Conservation (phyloP, 1,140 invertebrate genomes). For the Vanessa atalanta region DNA sequence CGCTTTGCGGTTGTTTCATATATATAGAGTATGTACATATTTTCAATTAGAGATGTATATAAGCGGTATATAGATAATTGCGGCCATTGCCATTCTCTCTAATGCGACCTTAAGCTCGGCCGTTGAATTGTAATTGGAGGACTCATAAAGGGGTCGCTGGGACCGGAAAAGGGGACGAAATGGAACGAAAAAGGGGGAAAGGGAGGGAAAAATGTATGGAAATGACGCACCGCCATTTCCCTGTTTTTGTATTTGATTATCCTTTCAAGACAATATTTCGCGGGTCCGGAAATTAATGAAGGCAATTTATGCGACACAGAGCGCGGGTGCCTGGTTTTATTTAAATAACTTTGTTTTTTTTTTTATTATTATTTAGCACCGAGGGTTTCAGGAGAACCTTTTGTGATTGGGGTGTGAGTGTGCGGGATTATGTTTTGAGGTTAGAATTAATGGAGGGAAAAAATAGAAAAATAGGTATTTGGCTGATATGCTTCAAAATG, state of each 20-base stretch:
- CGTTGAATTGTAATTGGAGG: slow-evolving; percentile 76
- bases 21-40: slow-evolving; percentile 4
- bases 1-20: not conserved
- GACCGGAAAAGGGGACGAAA: slow-evolving; percentile 70
- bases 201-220: slow-evolving; percentile 73
- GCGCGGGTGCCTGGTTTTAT: slow-evolving; percentile 70
- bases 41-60: slow-evolving; percentile 40
- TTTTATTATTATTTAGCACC: slow-evolving; percentile 56
- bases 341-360: slow-evolving; percentile 67
- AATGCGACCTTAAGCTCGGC: slow-evolving; percentile 76
- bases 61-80: slow-evolving; percentile 66
- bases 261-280: slow-evolving; percentile 81
- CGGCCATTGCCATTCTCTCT: slow-evolving; percentile 67
- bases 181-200: slow-evolving; percentile 53
- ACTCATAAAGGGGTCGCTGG: slow-evolving; percentile 71
- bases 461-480: not conserved
- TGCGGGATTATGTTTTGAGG: slow-evolving; percentile 66
- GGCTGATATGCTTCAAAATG: too few species aligned
- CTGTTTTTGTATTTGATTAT: slow-evolving; percentile 81
- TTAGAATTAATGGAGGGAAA: slow-evolving; percentile 42
- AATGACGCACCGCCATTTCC: slow-evolving; percentile 80
- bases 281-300: slow-evolving; percentile 79
- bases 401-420: slow-evolving; percentile 66
- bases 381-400: slow-evolving; percentile 65
- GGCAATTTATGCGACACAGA: slow-evolving; percentile 79